Evolutionary conservation across 2,888 invertebrate species (phyloP).

Genomic region (Meliscaeva auricollis): DNA sequence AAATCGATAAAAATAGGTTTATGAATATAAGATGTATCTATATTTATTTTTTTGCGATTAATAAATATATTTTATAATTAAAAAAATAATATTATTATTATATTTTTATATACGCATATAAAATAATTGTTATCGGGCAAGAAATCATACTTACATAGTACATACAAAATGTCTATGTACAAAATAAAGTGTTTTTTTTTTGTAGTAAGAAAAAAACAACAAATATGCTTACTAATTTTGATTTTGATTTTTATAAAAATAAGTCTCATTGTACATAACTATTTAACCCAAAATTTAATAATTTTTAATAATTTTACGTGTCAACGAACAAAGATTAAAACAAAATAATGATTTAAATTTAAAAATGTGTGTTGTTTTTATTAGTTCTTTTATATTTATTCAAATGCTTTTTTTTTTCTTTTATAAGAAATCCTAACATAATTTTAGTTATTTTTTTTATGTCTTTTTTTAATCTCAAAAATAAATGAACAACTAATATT

Average conservation of each 20-base stretch:
- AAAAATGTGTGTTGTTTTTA: slow-evolving; percentile 42
- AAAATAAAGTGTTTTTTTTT: too few relatives aligned
- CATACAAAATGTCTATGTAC: not conserved
- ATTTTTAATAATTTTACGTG: slow-evolving; percentile 17
- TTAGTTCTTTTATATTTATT: slow-evolving; percentile 56
- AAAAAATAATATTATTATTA: slow-evolving; percentile 51
- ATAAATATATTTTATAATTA: slow-evolving; percentile 58
- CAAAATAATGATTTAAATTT: slow-evolving; percentile 20
- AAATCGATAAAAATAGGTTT: slow-evolving; percentile 21
- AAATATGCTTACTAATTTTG: not conserved
- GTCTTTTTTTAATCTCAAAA: slow-evolving; percentile 54
- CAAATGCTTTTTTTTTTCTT: slow-evolving; percentile 37
- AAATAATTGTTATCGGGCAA: slow-evolving; percentile 72
- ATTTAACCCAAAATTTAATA: slow-evolving; percentile 40
- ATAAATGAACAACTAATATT: slow-evolving; percentile 27
- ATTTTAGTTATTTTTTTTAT: slow-evolving; percentile 60
- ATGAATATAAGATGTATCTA: slow-evolving; percentile 6
- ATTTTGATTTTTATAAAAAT: slow-evolving; percentile 23
- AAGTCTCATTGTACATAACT: slow-evolving; percentile 63
- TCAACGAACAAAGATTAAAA: slow-evolving; percentile 63
- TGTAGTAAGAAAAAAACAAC: not conserved
- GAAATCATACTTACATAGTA: slow-evolving; percentile 29
- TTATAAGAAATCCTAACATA: slow-evolving; percentile 13
- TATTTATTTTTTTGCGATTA: slow-evolving; percentile 76
- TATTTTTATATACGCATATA: slow-evolving; percentile 79